These are phyloP conservation scores for Hippocampus comes DNA, from an alignment of 2,113 vertebrate species.

Conservation along the genomic window DNA sequence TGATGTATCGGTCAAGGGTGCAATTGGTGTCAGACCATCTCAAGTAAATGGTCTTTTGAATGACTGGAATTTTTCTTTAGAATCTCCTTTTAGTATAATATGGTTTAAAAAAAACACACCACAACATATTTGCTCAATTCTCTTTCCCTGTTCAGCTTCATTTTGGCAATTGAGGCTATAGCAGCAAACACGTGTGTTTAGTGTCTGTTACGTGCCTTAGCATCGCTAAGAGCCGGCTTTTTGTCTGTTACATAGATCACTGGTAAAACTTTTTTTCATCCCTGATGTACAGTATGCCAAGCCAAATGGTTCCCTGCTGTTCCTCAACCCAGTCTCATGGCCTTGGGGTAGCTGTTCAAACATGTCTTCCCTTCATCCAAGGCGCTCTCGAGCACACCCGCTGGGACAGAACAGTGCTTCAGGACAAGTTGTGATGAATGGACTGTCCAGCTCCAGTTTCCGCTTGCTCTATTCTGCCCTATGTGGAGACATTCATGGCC, in stretches of 20 bases:
- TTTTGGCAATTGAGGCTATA: not conserved
- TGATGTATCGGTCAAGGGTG: constrained; percentile 47
- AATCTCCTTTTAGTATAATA: not conserved
- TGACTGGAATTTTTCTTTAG: constrained; percentile 24
- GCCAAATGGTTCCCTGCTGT: constrained; percentile 30
- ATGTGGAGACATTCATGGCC: constrained; percentile 34
- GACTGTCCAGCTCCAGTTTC: constrained; percentile 29
- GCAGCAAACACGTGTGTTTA: not conserved
- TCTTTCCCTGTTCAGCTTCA: not conserved
- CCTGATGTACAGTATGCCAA: constrained; percentile 34
- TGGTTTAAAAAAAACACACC: not conserved
- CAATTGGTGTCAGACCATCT: constrained; percentile 42
- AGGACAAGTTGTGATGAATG: constrained; percentile 61
- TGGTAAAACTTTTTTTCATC: not conserved
- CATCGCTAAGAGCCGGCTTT: not conserved
- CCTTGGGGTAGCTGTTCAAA: constrained; percentile 58
- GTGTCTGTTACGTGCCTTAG: not conserved
- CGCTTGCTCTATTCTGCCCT: constrained; percentile 40
- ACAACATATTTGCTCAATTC: not conserved
- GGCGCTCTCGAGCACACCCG: constrained; percentile 31
- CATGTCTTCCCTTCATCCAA: constrained; percentile 55
- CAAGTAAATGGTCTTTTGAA: constrained; percentile 51
- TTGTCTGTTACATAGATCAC: not conserved
- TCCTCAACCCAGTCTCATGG: constrained; percentile 38
- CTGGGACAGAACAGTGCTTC: constrained; percentile 43